Percentiles rank a stretch among this genome's conserved stretches.
These are phyloP conservation scores for Campaea margaritaria DNA, from an alignment of 2,888 invertebrate species.

Conservation along the genomic window DNA sequence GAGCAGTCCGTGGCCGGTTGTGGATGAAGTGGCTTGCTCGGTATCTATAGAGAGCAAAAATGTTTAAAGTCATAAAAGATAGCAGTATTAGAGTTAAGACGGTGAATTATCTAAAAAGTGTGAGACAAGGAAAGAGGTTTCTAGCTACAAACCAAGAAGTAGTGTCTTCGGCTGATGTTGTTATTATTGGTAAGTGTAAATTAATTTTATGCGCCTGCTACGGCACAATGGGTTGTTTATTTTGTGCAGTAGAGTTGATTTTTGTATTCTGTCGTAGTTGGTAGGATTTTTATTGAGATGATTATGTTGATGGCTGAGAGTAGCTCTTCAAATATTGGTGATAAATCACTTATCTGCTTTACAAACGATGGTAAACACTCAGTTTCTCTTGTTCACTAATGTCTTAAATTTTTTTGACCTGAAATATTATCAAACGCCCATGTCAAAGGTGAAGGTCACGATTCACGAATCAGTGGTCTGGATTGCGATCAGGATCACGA, in stretches of 20 bases:
- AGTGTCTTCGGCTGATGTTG: constrained; percentile 88
- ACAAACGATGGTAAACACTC: no score
- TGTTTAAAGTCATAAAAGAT: constrained; percentile 72
- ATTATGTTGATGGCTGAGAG: no score
- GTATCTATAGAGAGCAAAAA: constrained; percentile 44
- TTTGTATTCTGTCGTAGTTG: no score
- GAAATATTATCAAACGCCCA: no score
- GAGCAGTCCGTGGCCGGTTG: constrained; percentile 41
- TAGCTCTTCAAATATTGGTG: no score
- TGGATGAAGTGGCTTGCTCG: constrained; percentile 36
- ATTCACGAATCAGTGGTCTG: no score
- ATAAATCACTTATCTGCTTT: no score
- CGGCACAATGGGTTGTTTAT: neutral
- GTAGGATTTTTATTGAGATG: no score
- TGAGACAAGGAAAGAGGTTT: constrained; percentile 49
- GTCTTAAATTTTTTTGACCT: no score
- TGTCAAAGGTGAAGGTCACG: no score
- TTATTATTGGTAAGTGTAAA: constrained; percentile 87
- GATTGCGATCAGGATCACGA: no score
- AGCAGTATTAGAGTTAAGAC: constrained; percentile 56
- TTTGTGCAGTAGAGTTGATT: neutral
- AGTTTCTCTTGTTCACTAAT: no score
- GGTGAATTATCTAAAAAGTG: constrained; percentile 58
- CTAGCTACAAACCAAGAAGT: constrained; percentile 62
- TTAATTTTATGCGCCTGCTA: neutral